These are phyloP conservation scores for Telmatochromis sp. DNA, from an alignment of 2,113 vertebrate species.

Conservation along the genomic window DNA sequence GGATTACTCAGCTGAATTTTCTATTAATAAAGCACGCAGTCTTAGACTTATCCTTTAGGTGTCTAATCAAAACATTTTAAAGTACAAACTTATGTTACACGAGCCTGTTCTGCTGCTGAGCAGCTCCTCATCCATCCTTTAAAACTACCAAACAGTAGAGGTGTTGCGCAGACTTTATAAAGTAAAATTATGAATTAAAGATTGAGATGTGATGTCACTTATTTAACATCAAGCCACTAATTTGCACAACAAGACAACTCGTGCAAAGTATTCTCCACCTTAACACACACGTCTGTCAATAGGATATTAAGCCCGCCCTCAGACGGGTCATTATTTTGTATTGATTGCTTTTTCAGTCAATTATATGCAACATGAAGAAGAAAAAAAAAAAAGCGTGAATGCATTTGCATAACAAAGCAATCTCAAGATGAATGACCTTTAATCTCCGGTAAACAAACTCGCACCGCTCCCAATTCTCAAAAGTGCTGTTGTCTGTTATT, in stretches of 20 bases:
- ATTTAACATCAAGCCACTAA: not conserved
- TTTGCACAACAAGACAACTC: not conserved
- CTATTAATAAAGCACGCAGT: not conserved
- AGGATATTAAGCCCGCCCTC: not conserved
- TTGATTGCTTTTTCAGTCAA: conserved; percentile 6
- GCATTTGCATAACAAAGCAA: conserved; percentile 12
- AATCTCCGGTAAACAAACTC: not conserved
- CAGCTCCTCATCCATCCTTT: not conserved
- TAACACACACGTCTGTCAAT: not conserved
- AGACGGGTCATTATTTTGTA: conserved; percentile 1
- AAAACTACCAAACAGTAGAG: not conserved
- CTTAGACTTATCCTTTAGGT: not conserved
- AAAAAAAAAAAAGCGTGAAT: not conserved
- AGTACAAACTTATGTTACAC: not conserved
- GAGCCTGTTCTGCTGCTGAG: not conserved
- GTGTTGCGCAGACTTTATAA: not conserved
- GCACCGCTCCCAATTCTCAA: not conserved
- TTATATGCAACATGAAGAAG: not conserved
- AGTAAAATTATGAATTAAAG: not conserved
- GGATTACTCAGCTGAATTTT: not conserved
- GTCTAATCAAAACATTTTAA: not conserved
- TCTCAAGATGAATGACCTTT: conserved; percentile 18
- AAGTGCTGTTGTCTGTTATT: conserved; percentile 15
- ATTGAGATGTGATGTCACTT: not conserved
- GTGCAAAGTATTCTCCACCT: not conserved